Base-by-base conservation (phyloP, 2,797 vertebrate species). In the Megalops cyprinoides region DNA sequence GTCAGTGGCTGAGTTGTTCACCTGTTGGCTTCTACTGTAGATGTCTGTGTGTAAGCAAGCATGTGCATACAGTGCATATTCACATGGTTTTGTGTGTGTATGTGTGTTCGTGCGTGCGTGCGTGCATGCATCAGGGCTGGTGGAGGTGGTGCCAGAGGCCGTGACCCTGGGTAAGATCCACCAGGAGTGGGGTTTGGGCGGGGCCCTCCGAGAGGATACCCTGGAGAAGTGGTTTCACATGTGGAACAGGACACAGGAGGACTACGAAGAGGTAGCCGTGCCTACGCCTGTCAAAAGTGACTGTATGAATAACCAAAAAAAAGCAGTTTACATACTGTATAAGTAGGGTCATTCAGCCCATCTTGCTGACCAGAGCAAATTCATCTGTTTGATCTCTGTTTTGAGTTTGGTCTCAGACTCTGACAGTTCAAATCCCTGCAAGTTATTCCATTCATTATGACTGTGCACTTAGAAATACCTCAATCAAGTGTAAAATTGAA, bases 161-260 rank as follows among this genome's bases (percentile, higher is more conserved):
- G 97, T 98, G 91, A 99, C 97, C 1, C 90, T 99, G 77, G 94
- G 95, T 28, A 95, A 96, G 87, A 99, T 99, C 88, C 97, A 99
- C 81, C 96, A 97, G 92, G 95, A 98, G 82, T 96, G 96, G 0
- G 97, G 97, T 0, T 93, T 98, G 79, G 93, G 95, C 0, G 97
- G 97, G 8, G 94, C 95, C 37, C 95, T 99, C 84, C 96, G 97
- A 83, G 96, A 97, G 81, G 94, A 97, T 79, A 96, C 97, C 0
- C 91, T 99, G 79, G 97, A 97, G 0, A 97, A 97, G 90, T 99
- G 97, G 97, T 94, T 99, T 76, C 96, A 97, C 88, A 96, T 96
- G 83, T 94, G 94, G 88, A 99, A 99, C 88, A 96, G 93, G 0
- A 95, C 95, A 3, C 95, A 96, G 83, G 95, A 97, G 0, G 95